A percentile compares a stretch with the other conserved stretches of the same genome.
Conservation (phyloP, 2,113 vertebrate genomes). For the Ctenomys sociabilis region DNA sequence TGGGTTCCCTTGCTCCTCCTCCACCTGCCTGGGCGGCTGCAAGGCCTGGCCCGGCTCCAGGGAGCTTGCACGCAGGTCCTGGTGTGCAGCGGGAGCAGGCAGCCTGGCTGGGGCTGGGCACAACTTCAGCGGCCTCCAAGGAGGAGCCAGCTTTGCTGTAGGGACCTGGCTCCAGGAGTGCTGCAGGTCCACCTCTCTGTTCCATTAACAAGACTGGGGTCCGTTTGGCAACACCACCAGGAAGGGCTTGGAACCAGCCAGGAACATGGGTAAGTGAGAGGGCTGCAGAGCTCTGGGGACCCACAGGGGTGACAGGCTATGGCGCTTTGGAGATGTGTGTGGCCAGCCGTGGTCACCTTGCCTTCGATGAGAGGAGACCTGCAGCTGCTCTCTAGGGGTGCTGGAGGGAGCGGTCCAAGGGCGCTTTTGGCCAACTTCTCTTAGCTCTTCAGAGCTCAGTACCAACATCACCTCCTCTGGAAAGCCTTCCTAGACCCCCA, state of each 20-base stretch:
- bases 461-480: background rate
- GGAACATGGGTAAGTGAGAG: slow-evolving; percentile 48
- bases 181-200: background rate
- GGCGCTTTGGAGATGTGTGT: background rate
- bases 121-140: background rate
- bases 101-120: background rate
- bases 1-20: slow-evolving; percentile 53
- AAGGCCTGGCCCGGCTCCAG: slow-evolving; percentile 56
- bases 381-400: background rate
- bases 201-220: background rate
- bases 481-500: background rate
- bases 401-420: no score
- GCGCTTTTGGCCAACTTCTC: slow-evolving; percentile 1
- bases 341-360: background rate
- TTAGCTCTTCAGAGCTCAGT: slow-evolving; percentile 14
- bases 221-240: background rate
- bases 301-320: background rate
- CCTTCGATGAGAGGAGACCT: background rate
- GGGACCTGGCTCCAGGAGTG: background rate
- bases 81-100: background rate
- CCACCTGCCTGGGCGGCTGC: slow-evolving; percentile 45
- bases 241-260: background rate
- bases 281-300: background rate
- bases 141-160: background rate
- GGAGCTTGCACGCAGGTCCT: background rate